Conservation (phyloP, 2,113 vertebrate species). For the Hyperoodon ampullatus region DNA sequence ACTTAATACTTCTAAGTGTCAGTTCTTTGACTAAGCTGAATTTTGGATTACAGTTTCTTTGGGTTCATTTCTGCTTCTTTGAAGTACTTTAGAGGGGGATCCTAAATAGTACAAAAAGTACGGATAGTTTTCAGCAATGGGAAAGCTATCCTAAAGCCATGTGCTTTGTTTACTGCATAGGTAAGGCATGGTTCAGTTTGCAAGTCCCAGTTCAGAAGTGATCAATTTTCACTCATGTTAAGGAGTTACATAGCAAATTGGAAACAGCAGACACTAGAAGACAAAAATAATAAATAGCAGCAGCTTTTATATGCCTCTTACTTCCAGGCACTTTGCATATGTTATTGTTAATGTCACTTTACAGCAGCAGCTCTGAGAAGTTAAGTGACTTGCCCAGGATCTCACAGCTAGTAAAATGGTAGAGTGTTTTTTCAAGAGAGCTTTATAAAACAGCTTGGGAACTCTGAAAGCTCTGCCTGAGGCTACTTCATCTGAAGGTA, state of each 20-base stretch:
- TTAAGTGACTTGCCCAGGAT: background rate
- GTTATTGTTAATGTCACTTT: background rate
- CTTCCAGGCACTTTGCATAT: background rate
- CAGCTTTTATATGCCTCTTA: background rate
- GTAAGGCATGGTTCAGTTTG: background rate
- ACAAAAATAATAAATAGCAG: background rate
- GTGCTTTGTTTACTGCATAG: background rate
- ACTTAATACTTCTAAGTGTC: background rate
- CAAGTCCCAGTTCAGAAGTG: background rate
- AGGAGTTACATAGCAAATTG: background rate
- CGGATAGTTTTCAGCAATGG: background rate
- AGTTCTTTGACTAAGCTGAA: background rate
- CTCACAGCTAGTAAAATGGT: background rate
- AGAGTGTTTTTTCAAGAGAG: background rate
- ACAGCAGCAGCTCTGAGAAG: background rate
- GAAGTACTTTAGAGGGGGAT: background rate
- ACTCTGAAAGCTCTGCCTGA: background rate
- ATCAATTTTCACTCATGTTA: background rate
- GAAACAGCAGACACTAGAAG: background rate
- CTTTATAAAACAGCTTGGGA: background rate
- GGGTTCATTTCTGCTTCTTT: slow-evolving; percentile 11
- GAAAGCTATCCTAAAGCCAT: background rate
- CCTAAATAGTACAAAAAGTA: background rate
- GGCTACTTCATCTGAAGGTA: background rate
- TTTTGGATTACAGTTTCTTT: slow-evolving; percentile 1